Evolutionary conservation across 2,113 vertebrate species (phyloP), one percentile per base, ranked within the genome.

Genomic region (Seriola dumerili): DNA sequence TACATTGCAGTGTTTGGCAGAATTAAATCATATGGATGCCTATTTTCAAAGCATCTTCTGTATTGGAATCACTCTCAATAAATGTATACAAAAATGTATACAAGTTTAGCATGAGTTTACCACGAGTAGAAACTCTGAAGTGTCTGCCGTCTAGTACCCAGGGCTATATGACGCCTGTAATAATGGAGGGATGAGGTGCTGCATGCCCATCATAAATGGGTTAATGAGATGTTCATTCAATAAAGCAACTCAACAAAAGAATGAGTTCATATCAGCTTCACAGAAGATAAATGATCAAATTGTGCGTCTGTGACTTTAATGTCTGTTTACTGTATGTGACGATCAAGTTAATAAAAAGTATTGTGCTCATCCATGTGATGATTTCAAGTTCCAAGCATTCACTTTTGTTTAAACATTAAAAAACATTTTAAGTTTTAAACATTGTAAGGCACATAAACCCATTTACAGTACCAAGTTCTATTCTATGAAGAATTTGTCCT

Each of bases 241-340:
- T 79, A 70, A 81, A 86, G 70, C 5, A 0, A 69, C 36, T 50
- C 52, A 67, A 68, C 48, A 62, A 50, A 86, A 76, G 57, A 63
- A 29, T 3, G 16, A 85, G 42, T 68, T 66, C 42, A 62, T 55
- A 71, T 72, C 2, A 74, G 23, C 57, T 64, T 63, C 21, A 57
- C 68, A 64, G 58, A 71, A 23, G 62, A 68, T 72, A 38, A 76
- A 80, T 29, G 25, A 44, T 63, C 34, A 72, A 42, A 55, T 46
- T 77, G 44, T 83, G 54, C 62, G 61, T 68, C 34, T 65, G 44
- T 90, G 61, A 80, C 63, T 73, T 88, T 69, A 77, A 77, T 85
- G 81, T 85, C 80, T 88, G 69, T 90, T 85, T 74, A 79, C 70
- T 86, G 76, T 81, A 68, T 88, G 83, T 86, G 72, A 85, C 63